Evolutionary conservation across 1,140 invertebrate genomes (phyloP).

Genomic region (Drosophila fuyamai): DNA sequence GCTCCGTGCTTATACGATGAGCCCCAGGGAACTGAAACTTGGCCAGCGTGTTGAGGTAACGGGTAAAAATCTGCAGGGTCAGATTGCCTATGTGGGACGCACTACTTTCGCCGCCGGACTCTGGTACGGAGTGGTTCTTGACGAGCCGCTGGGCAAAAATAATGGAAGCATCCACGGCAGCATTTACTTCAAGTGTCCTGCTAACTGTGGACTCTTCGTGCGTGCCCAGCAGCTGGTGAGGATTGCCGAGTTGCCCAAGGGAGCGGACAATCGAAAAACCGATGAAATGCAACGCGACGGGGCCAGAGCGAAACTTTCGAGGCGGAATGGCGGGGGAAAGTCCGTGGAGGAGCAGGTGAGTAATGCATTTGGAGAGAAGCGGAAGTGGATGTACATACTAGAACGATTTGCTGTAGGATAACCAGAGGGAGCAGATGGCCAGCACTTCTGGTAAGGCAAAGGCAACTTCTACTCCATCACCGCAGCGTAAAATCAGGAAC

Average conservation of each 20-base stretch:
- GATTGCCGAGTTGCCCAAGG: slow-evolving; percentile 86
- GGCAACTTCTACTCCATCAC: slow-evolving; percentile 14
- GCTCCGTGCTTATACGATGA: slow-evolving; percentile 38
- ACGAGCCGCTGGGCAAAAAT: slow-evolving; percentile 96
- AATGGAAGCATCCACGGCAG: slow-evolving; percentile 95
- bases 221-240: slow-evolving; percentile 90
- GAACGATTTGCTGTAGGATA: slow-evolving; percentile 21
- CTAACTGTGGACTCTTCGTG: slow-evolving; percentile 94
- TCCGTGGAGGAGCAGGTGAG: slow-evolving; percentile 59
- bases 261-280: slow-evolving; percentile 28
- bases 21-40: slow-evolving; percentile 86
- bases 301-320: slow-evolving; percentile 20
- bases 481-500: slow-evolving; percentile 15
- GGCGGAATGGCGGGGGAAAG: slow-evolving; percentile 32
- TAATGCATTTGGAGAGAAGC: slow-evolving; percentile 1
- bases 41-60: slow-evolving; percentile 92
- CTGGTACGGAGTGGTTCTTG: slow-evolving; percentile 95
- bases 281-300: slow-evolving; percentile 59
- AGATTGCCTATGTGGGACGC: slow-evolving; percentile 92
- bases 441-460: slow-evolving; percentile 30
- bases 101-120: slow-evolving; percentile 94
- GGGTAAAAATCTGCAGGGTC: slow-evolving; percentile 91
- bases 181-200: slow-evolving; percentile 93
- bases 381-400: not conserved
- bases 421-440: slow-evolving; percentile 32